Base-by-base conservation (phyloP, 2,113 vertebrate species). In the Lontra canadensis region DNA sequence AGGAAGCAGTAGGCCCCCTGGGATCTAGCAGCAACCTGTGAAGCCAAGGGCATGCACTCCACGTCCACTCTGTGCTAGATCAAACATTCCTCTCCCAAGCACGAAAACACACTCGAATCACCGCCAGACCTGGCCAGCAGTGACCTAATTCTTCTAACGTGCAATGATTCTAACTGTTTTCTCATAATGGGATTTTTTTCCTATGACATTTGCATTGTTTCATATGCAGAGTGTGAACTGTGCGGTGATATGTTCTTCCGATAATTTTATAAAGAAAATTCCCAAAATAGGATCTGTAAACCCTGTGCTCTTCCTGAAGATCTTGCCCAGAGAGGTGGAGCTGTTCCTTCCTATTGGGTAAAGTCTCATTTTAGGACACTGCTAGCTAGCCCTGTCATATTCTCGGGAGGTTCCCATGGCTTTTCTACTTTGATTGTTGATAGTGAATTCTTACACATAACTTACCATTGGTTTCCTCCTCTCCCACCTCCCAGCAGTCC, bases 1-100 rank as follows among this genome's bases (percentile, higher is more conserved):
- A 98, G 98, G 98, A 98, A 98, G 96, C 57, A 83, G 78, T 90
- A 97, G 98, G 97, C 97, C 93, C 98, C 98, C 87, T 4, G 71
- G 52, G 88, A 97, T 69, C 96, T 79, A 57, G 29, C 57, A 34
- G 69, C 59, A 95, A 97, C 80, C 96, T 98, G 97, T 26, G 81
- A 95, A 69, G 52, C 3, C 93, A 87, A 94, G 0, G 59, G 87
- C 92, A 52, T 23, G 0, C 83, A 3, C 73, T 84, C 36, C 7
- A 63, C 34, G 15, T 44, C 49, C 36, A 20, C 55, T 52, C 57
- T 81, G 84, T 36, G 52, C 59, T 2, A 21, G 39, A 82, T 31
- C 80, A 52, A 52, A 88, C 84, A 34, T 94, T 92, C 84, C 76
- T 92, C 74, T 57, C 92, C 11, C 63, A 42, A 47, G 63, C 11